A percentile compares a stretch with the other conserved stretches of the same genome.
phyloP scores from a whole-genome alignment of 2,113 vertebrate species.

The Oryzias woworae region DNA sequence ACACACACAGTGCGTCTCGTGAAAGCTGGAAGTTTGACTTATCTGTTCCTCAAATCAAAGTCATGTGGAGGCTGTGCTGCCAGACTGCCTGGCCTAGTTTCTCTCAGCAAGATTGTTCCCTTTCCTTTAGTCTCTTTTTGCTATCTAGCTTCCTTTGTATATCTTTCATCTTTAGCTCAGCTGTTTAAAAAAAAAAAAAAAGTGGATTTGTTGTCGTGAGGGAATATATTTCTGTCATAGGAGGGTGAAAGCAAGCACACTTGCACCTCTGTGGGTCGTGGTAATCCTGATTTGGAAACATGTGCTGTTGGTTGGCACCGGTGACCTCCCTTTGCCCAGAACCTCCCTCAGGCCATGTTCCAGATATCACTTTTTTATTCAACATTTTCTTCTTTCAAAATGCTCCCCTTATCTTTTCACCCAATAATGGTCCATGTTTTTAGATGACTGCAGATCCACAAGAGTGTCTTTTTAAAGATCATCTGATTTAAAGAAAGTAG shows the following conservation, averaged over 20 bases:
- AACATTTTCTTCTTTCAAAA: conserved; percentile 15
- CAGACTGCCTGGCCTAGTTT: conserved; percentile 65
- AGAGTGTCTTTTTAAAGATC: conserved; percentile 54
- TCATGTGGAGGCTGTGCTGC: conserved; percentile 61
- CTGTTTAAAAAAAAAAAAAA: conserved; percentile 6
- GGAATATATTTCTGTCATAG: conserved; percentile 47
- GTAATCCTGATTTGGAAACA: conserved; percentile 73
- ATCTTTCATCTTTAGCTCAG: conserved; percentile 14
- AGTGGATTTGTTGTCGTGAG: conserved; percentile 28
- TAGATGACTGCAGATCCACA: conserved; percentile 15
- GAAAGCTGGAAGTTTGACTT: conserved; percentile 51
- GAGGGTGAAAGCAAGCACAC: conserved; percentile 41
- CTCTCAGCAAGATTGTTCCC: conserved; percentile 57
- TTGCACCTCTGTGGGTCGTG: conserved; percentile 54
- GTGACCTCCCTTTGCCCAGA: conserved; percentile 60
- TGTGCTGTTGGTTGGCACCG: conserved; percentile 48
- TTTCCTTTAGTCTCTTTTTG: conserved; percentile 9
- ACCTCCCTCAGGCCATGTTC: conserved; percentile 48
- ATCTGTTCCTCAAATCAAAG: conserved; percentile 71
- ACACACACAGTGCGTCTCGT: conserved; percentile 38
- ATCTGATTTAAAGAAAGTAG: conserved; percentile 57
- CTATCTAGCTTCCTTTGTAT: conserved; percentile 21
- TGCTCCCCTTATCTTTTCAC: conserved; percentile 3
- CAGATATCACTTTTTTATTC: conserved; percentile 11
- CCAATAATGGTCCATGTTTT: conserved; percentile 1